A percentile compares a stretch with the other conserved stretches of the same genome.
phyloP scores from a whole-genome alignment of 2,797 vertebrate species.

The Perodicticus potto region DNA sequence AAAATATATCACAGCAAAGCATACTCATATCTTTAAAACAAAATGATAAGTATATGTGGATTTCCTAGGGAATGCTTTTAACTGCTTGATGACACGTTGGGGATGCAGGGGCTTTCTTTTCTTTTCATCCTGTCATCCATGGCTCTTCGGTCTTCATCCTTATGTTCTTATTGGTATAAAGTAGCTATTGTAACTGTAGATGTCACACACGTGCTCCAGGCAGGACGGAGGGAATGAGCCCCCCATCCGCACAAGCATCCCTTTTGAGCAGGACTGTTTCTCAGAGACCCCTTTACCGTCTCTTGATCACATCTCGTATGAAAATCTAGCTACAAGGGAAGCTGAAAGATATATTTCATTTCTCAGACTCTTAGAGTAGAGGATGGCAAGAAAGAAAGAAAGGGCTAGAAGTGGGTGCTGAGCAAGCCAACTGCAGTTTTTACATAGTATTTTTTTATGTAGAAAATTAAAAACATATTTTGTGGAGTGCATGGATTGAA shows the following conservation, averaged over 20 bases:
- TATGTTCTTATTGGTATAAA: not conserved
- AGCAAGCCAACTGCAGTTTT: slow-evolving; percentile 64
- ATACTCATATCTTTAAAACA: not conserved
- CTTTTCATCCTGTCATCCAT: not conserved
- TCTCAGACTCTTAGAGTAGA: not conserved
- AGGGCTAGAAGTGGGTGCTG: not conserved
- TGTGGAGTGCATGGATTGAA: slow-evolving; percentile 55
- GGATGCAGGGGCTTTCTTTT: not conserved
- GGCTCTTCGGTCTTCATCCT: not conserved
- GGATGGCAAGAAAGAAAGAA: not conserved
- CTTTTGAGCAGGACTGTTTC: not conserved
- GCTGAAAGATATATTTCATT: not conserved
- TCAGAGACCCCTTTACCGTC: not conserved
- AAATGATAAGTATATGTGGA: not conserved
- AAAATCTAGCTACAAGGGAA: not conserved
- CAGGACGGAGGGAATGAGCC: not conserved
- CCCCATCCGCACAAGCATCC: not conserved
- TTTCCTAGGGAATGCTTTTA: not conserved
- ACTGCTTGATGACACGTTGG: not conserved
- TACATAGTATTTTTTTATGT: slow-evolving; percentile 68
- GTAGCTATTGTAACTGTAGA: not conserved
- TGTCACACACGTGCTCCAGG: not conserved
- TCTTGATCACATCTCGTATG: not conserved
- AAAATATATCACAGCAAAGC: not conserved
- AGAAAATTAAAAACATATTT: slow-evolving; percentile 83